phyloP scores from a whole-genome alignment of 2,888 invertebrate species.

The Epinotia bilunana region DNA sequence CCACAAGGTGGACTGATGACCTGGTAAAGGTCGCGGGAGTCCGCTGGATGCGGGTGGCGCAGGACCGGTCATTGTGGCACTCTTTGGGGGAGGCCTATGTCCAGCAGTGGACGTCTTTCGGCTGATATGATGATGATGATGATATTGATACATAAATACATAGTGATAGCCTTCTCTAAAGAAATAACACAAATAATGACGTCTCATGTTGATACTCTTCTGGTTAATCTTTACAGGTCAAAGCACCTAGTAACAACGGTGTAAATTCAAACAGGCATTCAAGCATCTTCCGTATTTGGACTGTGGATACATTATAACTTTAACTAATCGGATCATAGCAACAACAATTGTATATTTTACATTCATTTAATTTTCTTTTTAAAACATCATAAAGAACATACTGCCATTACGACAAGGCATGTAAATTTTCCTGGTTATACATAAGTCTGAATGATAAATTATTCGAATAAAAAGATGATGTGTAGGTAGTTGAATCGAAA shows the following conservation, averaged over 20 bases:
- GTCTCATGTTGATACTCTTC: neutral
- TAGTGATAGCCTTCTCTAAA: neutral
- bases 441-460: constrained; percentile 23
- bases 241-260: constrained; percentile 1
- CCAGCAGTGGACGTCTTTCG: too few species aligned
- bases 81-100: too few species aligned
- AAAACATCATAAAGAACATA: constrained; percentile 13
- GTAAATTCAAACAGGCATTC: too few species aligned
- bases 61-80: too few species aligned
- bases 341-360: neutral
- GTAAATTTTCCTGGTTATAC: constrained; percentile 25
- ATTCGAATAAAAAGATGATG: constrained; percentile 5
- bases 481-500: constrained; percentile 35
- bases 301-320: too few species aligned
- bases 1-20: too few species aligned
- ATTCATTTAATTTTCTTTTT: neutral
- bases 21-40: too few species aligned
- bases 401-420: constrained; percentile 20
- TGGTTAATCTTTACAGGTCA: neutral
- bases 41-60: too few species aligned
- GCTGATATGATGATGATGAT: too few species aligned
- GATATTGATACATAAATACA: neutral
- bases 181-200: neutral
- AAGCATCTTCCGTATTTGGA: too few species aligned
- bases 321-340: neutral